Conservation (phyloP, 2,797 vertebrate species). For the Hemitrygon akajei region DNA sequence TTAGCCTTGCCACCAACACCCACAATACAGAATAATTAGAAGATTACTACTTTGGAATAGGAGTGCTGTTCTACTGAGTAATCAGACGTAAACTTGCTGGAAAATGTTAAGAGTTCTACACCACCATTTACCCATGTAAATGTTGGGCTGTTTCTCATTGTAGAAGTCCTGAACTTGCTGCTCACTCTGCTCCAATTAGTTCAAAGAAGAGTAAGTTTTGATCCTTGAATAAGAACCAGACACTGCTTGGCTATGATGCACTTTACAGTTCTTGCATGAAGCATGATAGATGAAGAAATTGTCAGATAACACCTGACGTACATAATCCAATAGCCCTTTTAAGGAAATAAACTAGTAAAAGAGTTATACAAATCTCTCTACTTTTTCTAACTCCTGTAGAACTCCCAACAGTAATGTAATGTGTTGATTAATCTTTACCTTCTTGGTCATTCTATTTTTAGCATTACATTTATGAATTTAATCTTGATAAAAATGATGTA, state of each 20-base stretch:
- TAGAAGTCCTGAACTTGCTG: too few species aligned
- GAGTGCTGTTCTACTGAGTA: too few species aligned
- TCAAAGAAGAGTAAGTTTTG: too few species aligned
- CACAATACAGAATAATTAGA: too few species aligned
- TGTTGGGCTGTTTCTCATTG: too few species aligned
- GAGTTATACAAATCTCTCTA: background rate
- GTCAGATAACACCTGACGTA: background rate
- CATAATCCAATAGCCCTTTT: background rate
- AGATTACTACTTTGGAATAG: background rate
- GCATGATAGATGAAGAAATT: background rate
- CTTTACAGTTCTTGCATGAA: background rate
- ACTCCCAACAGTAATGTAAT: background rate
- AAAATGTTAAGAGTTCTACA: too few species aligned
- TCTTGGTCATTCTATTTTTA: background rate
- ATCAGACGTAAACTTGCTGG: too few species aligned
- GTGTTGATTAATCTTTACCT: background rate
- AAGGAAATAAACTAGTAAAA: background rate
- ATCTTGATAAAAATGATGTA: slow-evolving; percentile 13
- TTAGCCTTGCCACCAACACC: too few species aligned
- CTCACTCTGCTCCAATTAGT: too few species aligned
- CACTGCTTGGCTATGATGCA: accelerated
- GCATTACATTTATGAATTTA: background rate
- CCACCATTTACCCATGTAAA: too few species aligned
- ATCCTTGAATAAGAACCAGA: background rate
- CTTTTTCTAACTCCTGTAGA: background rate